Conservation (phyloP, 2,888 invertebrate genomes). For the Aplocera efformata region DNA sequence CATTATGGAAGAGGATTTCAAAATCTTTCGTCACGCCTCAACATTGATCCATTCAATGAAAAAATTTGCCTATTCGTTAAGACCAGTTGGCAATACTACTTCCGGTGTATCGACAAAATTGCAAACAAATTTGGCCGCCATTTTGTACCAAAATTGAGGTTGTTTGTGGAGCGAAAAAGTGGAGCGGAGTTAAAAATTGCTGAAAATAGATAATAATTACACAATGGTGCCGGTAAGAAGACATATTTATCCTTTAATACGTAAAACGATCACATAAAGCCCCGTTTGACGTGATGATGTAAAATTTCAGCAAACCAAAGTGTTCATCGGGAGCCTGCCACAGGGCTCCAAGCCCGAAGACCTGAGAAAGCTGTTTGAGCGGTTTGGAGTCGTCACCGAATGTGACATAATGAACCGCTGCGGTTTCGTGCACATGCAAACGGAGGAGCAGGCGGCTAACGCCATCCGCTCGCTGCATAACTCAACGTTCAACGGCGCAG, state of each 20-base stretch:
- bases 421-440: conserved; percentile 95
- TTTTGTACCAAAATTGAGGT: conserved; percentile 31
- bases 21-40: no score
- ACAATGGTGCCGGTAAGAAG: conserved; percentile 72
- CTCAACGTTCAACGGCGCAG: conserved; percentile 89
- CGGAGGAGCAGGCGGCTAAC: conserved; percentile 88
- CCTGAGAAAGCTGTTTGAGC: conserved; percentile 89
- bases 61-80: no score
- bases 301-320: conserved; percentile 86
- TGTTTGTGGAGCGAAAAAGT: conserved; percentile 28
- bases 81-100: background rate
- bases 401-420: conserved; percentile 97
- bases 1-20: no score
- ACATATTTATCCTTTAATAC: background rate
- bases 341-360: conserved; percentile 92
- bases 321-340: conserved; percentile 96
- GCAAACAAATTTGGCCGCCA: conserved; percentile 26
- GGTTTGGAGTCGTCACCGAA: conserved; percentile 93
- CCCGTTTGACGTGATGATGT: conserved; percentile 19
- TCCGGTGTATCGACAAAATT: background rate
- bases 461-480: conserved; percentile 91
- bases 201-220: conserved; percentile 11
- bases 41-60: no score
- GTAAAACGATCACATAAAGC: no score
- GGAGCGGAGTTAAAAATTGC: conserved; percentile 14